phyloP scores from a whole-genome alignment of 2,888 invertebrate genomes.

The Tromatobia lineatoria region DNA sequence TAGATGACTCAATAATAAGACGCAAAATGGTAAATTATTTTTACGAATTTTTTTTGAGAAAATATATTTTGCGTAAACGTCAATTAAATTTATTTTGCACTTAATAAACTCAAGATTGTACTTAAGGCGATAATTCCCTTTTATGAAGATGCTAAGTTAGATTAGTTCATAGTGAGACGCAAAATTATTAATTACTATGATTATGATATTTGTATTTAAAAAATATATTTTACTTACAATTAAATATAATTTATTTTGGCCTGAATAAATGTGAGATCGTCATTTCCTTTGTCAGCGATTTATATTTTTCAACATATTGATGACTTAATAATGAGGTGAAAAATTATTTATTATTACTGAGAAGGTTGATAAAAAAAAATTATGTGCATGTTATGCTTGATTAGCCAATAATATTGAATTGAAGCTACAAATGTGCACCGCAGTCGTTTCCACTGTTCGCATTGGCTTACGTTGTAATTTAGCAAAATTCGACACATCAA shows the following conservation, averaged over 20 bases:
- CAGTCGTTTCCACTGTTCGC: not conserved
- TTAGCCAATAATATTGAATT: not conserved
- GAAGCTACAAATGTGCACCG: not conserved
- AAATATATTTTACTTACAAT: too few relatives aligned
- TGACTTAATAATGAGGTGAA: too few relatives aligned
- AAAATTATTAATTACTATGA: not conserved
- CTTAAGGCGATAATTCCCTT: constrained; percentile 38
- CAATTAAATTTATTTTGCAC: not conserved
- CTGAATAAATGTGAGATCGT: too few relatives aligned
- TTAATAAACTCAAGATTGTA: constrained; percentile 37
- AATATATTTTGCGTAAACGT: too few relatives aligned
- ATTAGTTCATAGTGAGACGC: constrained; percentile 6
- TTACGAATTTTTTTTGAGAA: too few relatives aligned
- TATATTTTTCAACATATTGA: not conserved
- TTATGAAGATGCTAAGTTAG: constrained; percentile 14
- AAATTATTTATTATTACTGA: too few relatives aligned
- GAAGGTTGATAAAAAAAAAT: too few relatives aligned
- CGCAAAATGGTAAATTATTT: not conserved
- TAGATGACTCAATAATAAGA: constrained; percentile 7
- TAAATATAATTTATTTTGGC: too few relatives aligned
- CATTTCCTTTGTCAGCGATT: too few relatives aligned
- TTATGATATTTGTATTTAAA: too few relatives aligned
- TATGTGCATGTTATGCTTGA: not conserved
- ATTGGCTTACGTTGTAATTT: constrained; percentile 27
- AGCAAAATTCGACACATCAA: constrained; percentile 59